Base-by-base conservation (phyloP, 2,888 invertebrate genomes). In the Xylota sylvarum region DNA sequence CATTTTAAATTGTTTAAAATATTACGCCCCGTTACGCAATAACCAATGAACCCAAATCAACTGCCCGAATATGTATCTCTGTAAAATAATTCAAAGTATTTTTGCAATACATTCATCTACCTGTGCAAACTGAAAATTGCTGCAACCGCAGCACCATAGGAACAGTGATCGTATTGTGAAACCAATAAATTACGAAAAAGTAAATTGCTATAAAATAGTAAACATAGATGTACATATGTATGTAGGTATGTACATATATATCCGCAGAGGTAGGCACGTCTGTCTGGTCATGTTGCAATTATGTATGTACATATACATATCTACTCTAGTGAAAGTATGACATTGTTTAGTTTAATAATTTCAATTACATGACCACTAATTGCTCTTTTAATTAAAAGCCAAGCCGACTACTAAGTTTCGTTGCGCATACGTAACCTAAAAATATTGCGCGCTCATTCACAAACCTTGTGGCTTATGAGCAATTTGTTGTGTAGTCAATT, bases 191-290 rank as follows among this genome's bases (percentile, higher is more conserved):
- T 65, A 14, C 48, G 35, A 69, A 77, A 77, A 64, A 77, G 12
- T n/a, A 32, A 76, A 65, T 76, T 76, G 48, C 76, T 56, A 12
- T 67, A 32, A 58, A 52, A 23, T 23, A 23, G 2, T 23, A 23
- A 2, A 23, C 23, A 23, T 3, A n/a, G n/a, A n/a, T n/a, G n/a
- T n/a, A 23, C 23, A 23, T 23, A 23, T 3, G 46, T 14, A 23
- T 56, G 52, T 19, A 30, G n/a, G n/a, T n/a, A n/a, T n/a, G 56
- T 58, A 60, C 14, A 9, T n/a, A 30, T 30, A 23, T 32, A 14
- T 6, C 5, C 19, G 5, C 52, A 19, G 12, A 74, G 43, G 9
- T 35, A 55, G 56, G 23, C 58, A n/a, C 37, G 27, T 17, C 14
- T 32, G 19, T 46, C 19, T 19, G 5, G 17, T 14, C 50, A 56